Evolutionary conservation across 2,797 vertebrate species (phyloP), one percentile per base, ranked within the genome.

Genomic region (Pitangus sulphuratus): DNA sequence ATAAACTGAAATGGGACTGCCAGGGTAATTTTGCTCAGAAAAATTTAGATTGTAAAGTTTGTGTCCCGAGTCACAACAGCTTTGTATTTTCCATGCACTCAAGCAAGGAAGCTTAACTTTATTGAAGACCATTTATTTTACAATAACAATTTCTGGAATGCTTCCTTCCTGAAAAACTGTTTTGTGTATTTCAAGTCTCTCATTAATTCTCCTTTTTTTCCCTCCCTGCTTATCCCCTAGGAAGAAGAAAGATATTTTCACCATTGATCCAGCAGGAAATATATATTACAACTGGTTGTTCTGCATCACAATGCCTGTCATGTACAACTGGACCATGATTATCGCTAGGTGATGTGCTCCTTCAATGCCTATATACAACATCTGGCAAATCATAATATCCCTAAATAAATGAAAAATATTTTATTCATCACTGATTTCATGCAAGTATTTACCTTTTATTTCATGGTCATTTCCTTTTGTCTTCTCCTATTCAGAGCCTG

Each of bases 291-390:
- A 99, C 92, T 99, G 99, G 99, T 97, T 99, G 47, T 96, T 98
- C 24, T 89, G 99, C 61, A 99, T 99, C 97, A 99, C 99, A 15
- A 93, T 99, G 77, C 99, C 99, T 26, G 99, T 99, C 83, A 99
- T 99, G 99, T 99, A 99, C 97, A 99, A 99, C 98, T 99, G 99
- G 99, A 99, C 98, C 37, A 98, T 99, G 97, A 97, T 99, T 89
- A 99, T 99, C 31, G 99, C 99, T 95, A 99, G 99, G 99, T 99
- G 96, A 98, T 70, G 44, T 83, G 69, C 8, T 78, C 31, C 8
- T 94, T 91, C 54, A 61, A 51, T 50, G 44, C 57, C 25, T 70
- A 20, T 4, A 47, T 25, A 75, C n/a, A 84, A 66, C 25, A 69
- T 79, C 22, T 48, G 45, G 30, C 48, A 89, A 90, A 89, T 24